Evolutionary conservation across 2,113 vertebrate species (phyloP).

Genomic region (Lamprotornis superbus): DNA sequence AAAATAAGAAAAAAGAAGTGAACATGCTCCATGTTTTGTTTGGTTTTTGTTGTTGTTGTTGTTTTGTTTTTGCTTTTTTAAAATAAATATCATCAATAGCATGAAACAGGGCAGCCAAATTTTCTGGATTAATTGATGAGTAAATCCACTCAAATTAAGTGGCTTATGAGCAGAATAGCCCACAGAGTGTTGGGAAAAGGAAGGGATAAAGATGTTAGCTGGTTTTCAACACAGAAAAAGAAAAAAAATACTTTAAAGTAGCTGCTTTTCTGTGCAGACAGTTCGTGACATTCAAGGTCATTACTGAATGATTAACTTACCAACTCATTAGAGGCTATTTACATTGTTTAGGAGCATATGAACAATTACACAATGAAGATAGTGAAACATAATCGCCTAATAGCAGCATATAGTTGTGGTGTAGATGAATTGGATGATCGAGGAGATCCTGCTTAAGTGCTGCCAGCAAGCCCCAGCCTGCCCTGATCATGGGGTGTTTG

Average conservation of each 20-base stretch:
- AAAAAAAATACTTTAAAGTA: not conserved
- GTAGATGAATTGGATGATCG: not conserved
- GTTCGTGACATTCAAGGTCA: conserved; percentile 1
- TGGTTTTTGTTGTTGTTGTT: not conserved
- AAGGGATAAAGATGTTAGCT: not conserved
- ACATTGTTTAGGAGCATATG: conserved; percentile 45
- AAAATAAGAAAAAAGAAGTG: not conserved
- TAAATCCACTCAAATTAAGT: not conserved
- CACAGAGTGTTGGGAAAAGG: not conserved
- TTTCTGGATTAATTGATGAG: not conserved
- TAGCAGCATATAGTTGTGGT: not conserved
- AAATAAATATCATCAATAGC: not conserved
- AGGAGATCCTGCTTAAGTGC: not conserved
- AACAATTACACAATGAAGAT: conserved; percentile 59
- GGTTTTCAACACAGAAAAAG: not conserved
- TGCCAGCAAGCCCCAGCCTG: not conserved
- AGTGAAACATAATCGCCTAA: conserved; percentile 40
- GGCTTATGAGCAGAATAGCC: not conserved
- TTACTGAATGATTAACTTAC: conserved; percentile 37
- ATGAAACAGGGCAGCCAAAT: not conserved
- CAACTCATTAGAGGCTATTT: conserved; percentile 39
- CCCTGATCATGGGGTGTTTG: not conserved
- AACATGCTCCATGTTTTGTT: not conserved
- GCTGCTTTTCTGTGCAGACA: not conserved
- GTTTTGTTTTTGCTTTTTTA: not conserved